Base-by-base conservation (phyloP, 2,797 vertebrate species). In the Cryptoprocta ferox region DNA sequence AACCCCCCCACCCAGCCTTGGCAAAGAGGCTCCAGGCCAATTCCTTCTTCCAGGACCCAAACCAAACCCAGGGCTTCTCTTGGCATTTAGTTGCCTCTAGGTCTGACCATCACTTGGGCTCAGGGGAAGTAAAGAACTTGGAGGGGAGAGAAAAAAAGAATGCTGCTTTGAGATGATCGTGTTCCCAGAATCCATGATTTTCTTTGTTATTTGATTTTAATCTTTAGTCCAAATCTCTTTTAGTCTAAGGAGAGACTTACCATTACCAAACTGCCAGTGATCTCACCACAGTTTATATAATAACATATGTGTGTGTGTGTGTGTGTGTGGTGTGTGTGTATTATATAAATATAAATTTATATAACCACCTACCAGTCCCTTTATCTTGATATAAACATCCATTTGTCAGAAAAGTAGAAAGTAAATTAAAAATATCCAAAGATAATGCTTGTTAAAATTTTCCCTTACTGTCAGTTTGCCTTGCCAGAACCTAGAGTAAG, bases 361-460 rank as follows among this genome's bases (percentile, higher is more conserved):
- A 24, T 89, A 50, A 50, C 63, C 61, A 95, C 61, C n/a, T 30
- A 85, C 53, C 86, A 15, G 85, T 66, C 71, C 39, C 37, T 89
- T 89, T 78, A 26, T 91, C 79, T 88, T 59, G 61, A 85, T 65
- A 14, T 59, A 81, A 65, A 59, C 18, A 39, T 80, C 37, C 6
- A n/a, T 30, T 87, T 86, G 76, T 87, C 75, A 93, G 68, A 76
- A 87, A 95, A 63, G 37, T 71, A 50, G 48, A 37, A 86, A 93
- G 21, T 70, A 61, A 87, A 42, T 86, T n/a, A 59, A 89, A 89
- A 68, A 75, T 78, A 73, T 37, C 30, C 6, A 75, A 65, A 79
- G 24, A 6, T 68, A 61, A 50, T 56, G 6, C 59, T 93, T 32
- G 4, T 24, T 71, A 45, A 81, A 80, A 19, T n/a, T 37, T 71